Conservation (phyloP, 2,113 vertebrate genomes). For the Butorides virescens region DNA sequence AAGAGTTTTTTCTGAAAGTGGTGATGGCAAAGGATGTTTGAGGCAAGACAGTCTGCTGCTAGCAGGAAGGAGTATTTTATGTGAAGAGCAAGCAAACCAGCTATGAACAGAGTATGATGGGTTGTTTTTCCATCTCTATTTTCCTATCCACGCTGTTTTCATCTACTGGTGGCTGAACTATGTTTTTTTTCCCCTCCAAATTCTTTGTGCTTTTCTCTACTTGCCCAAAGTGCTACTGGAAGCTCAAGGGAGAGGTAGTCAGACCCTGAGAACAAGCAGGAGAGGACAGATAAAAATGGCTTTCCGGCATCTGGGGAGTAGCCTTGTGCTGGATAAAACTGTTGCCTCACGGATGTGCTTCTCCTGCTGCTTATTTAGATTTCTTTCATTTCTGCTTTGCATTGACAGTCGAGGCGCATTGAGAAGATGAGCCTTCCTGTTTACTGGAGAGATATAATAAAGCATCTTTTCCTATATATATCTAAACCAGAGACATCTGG, state of each 20-base stretch:
- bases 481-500: background rate
- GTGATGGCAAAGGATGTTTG: background rate
- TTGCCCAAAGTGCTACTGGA: background rate
- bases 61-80: background rate
- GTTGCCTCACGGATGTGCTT: background rate
- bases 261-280: background rate
- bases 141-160: background rate
- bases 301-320: background rate
- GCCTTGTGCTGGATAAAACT: background rate
- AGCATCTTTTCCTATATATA: background rate
- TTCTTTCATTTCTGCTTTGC: constrained; percentile 12
- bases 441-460: background rate
- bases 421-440: background rate
- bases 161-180: background rate
- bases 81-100: background rate
- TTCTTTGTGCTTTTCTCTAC: background rate
- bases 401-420: background rate
- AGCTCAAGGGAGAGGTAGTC: background rate
- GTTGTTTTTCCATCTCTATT: background rate
- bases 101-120: background rate
- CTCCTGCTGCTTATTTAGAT: background rate
- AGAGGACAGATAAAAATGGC: background rate
- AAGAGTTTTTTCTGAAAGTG: background rate
- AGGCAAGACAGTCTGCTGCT: background rate
- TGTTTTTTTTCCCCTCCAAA: background rate